Percentiles rank a stretch among this genome's conserved stretches.
These are phyloP conservation scores for Pyralis farinalis DNA, from an alignment of 2,888 invertebrate genomes.

Conservation along the genomic window DNA sequence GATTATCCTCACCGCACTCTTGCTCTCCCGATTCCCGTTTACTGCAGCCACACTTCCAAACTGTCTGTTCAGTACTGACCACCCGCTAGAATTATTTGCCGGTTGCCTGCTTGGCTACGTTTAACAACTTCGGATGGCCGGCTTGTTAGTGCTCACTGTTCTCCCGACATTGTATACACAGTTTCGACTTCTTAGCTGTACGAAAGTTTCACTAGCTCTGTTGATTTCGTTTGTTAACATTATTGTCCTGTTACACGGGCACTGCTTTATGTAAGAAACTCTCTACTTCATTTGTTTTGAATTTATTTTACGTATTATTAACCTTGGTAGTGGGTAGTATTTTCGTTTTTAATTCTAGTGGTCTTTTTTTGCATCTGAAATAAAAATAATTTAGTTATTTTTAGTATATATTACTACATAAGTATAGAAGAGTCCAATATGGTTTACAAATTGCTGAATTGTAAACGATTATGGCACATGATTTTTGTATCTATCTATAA, in stretches of 20 bases:
- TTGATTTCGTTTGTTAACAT: conserved; percentile 69
- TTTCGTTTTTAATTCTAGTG: not conserved
- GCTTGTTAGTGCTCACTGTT: conserved; percentile 68
- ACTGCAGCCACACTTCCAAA: conserved; percentile 41
- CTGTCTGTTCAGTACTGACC: conserved; percentile 52
- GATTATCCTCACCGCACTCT: conserved; percentile 10
- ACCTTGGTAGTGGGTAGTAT: conserved; percentile 2
- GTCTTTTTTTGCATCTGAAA: not conserved
- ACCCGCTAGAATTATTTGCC: conserved; percentile 57
- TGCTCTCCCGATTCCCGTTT: conserved; percentile 2
- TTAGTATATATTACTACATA: no score
- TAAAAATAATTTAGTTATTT: not conserved
- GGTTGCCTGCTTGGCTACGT: conserved; percentile 38
- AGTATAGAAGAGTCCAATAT: no score
- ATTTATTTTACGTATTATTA: conserved; percentile 12
- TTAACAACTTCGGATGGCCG: conserved; percentile 69
- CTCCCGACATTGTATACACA: conserved; percentile 62
- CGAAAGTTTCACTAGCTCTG: conserved; percentile 62
- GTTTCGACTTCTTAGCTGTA: conserved; percentile 67
- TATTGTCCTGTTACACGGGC: conserved; percentile 51
- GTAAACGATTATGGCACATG: no score
- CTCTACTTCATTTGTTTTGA: conserved; percentile 28
- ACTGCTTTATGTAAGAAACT: conserved; percentile 31
- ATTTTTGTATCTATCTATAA: no score
- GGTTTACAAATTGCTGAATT: no score